These are phyloP conservation scores for Drosophila eugracilis DNA, from an alignment of 1,140 invertebrate genomes.

Conservation along the genomic window DNA sequence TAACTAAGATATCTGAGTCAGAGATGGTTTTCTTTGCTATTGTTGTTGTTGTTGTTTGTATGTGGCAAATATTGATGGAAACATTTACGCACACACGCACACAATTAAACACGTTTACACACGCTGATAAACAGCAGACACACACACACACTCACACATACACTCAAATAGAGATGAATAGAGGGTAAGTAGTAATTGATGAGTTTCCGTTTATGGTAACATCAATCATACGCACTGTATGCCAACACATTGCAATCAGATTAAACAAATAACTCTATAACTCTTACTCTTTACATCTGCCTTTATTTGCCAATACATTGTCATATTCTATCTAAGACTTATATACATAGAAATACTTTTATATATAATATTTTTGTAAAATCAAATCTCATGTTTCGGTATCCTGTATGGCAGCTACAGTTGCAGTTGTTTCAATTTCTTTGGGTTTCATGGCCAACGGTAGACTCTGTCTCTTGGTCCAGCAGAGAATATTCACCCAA, in stretches of 20 bases:
- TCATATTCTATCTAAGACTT: constrained; percentile 49
- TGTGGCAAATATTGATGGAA: constrained; percentile 77
- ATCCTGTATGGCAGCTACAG: constrained; percentile 12
- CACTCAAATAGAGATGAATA: constrained; percentile 41
- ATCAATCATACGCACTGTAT: constrained; percentile 80
- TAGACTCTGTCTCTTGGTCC: constrained; percentile 88
- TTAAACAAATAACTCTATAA: constrained; percentile 60
- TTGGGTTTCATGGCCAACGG: constrained; percentile 11
- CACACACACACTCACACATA: constrained; percentile 18
- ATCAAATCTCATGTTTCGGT: constrained; percentile 39
- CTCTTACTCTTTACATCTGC: constrained; percentile 8
- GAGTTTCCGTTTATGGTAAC: constrained; percentile 78
- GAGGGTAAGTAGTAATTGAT: constrained; percentile 78
- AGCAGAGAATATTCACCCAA: constrained; percentile 92
- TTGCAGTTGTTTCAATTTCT: constrained; percentile 3
- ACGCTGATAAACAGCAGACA: constrained; percentile 58
- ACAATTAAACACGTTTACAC: constrained; percentile 78
- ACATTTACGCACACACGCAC: constrained; percentile 80
- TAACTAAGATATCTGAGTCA: constrained; percentile 11
- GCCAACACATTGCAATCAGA: constrained; percentile 53
- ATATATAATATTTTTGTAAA: too few relatives aligned
- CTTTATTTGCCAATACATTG: constrained; percentile 65
- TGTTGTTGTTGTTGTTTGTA: constrained; percentile 55
- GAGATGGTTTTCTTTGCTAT: constrained; percentile 22
- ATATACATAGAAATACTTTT: constrained; percentile 23